Conservation (phyloP, 92 coral and sea anemone genomes). For the Chrysogorgia sp. region DNA sequence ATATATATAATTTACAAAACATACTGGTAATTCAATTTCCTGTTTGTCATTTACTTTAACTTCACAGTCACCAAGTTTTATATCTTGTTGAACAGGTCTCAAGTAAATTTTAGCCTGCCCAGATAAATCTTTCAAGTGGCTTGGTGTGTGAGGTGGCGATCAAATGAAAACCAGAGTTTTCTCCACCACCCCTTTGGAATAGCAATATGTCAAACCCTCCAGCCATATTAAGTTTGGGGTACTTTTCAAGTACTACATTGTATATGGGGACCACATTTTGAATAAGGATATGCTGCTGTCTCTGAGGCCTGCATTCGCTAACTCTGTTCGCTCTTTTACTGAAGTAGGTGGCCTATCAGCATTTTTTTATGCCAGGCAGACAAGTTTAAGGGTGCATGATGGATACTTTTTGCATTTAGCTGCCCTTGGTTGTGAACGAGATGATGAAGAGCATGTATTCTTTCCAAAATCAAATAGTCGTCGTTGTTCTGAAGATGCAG, state of each 20-base stretch:
- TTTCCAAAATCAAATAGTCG: slow-evolving; percentile 17
- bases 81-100: slow-evolving; percentile 51
- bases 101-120: slow-evolving; percentile 63
- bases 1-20: too few relatives aligned
- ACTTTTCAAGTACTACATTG: slow-evolving; percentile 18
- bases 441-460: background rate
- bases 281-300: slow-evolving; percentile 27
- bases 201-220: slow-evolving; percentile 60
- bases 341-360: slow-evolving; percentile 46
- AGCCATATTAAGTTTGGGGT: slow-evolving; percentile 31
- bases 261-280: slow-evolving; percentile 35
- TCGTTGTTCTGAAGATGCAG: slow-evolving; percentile 17
- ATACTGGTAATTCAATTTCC: too few relatives aligned
- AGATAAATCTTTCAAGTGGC: slow-evolving; percentile 41
- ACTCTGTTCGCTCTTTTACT: slow-evolving; percentile 50
- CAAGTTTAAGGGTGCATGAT: slow-evolving; percentile 16
- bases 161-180: slow-evolving; percentile 58
- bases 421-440: too few relatives aligned
- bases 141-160: slow-evolving; percentile 39
- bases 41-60: too few relatives aligned
- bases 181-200: slow-evolving; percentile 55
- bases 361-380: slow-evolving; percentile 9
- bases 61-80: background rate
- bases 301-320: slow-evolving; percentile 60
- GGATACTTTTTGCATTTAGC: background rate